These are phyloP conservation scores for Melitaea cinxia DNA, from an alignment of 1,140 invertebrate species.

Conservation along the genomic window DNA sequence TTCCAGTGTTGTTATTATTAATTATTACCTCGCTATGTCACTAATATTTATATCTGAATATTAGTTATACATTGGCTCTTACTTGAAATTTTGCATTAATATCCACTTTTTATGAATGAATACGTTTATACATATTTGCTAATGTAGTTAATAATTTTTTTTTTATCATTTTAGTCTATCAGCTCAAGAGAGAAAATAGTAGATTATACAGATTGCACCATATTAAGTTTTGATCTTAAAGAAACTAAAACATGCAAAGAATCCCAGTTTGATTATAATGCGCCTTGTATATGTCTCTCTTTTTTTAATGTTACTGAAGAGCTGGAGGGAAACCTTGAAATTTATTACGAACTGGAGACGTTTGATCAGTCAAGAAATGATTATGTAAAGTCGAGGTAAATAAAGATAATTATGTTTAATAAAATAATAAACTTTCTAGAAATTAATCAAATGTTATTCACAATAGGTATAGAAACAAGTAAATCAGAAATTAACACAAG, in stretches of 20 bases:
- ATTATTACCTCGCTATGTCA: too few relatives aligned
- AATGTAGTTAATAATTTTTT: too few relatives aligned
- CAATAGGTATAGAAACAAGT: background rate
- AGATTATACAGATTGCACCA: slow-evolving; percentile 12
- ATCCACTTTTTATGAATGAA: too few relatives aligned
- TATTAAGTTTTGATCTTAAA: background rate
- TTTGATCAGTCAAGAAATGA: slow-evolving; percentile 18
- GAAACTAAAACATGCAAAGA: slow-evolving; percentile 3
- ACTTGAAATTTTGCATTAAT: too few relatives aligned
- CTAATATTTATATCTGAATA: too few relatives aligned
- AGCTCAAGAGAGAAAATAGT: slow-evolving; percentile 12
- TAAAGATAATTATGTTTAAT: background rate
- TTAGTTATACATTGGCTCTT: too few relatives aligned
- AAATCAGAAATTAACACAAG: background rate
- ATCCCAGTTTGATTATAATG: background rate
- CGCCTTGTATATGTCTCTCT: slow-evolving; percentile 6
- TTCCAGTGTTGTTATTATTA: too few relatives aligned
- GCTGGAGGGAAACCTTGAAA: slow-evolving; percentile 22
- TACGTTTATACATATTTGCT: too few relatives aligned
- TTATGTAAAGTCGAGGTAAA: slow-evolving; percentile 40
- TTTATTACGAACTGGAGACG: slow-evolving; percentile 38
- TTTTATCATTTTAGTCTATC: too few relatives aligned
- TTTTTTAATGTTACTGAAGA: slow-evolving; percentile 12
- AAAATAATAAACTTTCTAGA: background rate
- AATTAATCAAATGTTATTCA: background rate